Percentiles rank a stretch among this genome's conserved stretches.
Conservation (phyloP, 2,888 invertebrate genomes). For the Erebia palarica region DNA sequence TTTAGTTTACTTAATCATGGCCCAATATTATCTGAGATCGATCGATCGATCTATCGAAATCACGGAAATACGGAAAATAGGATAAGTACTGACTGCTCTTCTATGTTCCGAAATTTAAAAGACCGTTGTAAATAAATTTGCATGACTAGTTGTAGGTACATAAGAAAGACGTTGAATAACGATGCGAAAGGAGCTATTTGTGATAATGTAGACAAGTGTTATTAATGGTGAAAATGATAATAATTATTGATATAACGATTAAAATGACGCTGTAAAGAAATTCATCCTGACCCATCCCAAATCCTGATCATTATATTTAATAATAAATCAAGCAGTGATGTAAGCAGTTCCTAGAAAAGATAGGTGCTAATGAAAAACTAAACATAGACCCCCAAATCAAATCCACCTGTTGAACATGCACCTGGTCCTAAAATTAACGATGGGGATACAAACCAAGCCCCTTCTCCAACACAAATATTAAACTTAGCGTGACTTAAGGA, state of each 20-base stretch:
- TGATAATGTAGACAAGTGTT: neutral
- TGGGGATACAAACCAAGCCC: conserved; percentile 58
- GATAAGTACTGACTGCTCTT: neutral
- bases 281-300: neutral
- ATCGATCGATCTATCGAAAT: no score
- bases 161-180: neutral
- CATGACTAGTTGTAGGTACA: neutral
- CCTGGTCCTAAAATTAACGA: conserved; percentile 57
- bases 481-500: conserved; percentile 56
- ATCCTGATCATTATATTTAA: neutral
- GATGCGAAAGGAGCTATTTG: neutral
- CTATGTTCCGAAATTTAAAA: neutral
- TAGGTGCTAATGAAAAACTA: conserved; percentile 41
- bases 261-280: neutral
- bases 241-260: neutral
- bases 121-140: neutral
- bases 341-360: conserved; percentile 35
- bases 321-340: neutral
- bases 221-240: neutral
- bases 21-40: neutral
- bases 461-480: conserved; percentile 64
- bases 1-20: neutral
- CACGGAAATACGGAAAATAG: no score
- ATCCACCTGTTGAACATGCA: conserved; percentile 72
- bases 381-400: conserved; percentile 41